phyloP scores from a whole-genome alignment of 2,797 vertebrate genomes.

The Eleutherodactylus coqui region DNA sequence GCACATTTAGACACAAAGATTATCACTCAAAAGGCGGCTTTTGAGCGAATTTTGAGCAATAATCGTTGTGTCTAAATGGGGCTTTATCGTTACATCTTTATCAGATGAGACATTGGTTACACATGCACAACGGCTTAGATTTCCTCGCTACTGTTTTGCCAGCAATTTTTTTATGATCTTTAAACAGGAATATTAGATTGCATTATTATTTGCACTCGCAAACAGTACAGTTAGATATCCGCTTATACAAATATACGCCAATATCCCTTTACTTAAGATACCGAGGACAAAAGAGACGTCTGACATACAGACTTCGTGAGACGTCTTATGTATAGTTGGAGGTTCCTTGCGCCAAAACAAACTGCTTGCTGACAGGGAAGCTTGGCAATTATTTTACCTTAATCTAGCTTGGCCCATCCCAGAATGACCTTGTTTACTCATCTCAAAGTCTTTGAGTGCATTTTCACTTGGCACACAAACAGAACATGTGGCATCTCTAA shows the following conservation, averaged over 20 bases:
- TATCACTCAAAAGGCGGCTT: no score
- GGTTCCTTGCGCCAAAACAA: constrained; percentile 74
- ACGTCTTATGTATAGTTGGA: constrained; percentile 70
- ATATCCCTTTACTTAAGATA: constrained; percentile 67
- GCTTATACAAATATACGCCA: constrained; percentile 15
- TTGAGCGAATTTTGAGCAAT: no score
- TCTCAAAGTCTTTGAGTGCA: constrained; percentile 73
- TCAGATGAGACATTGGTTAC: background rate
- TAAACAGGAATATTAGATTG: constrained; percentile 25
- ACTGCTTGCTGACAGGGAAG: constrained; percentile 74
- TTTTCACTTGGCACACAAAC: constrained; percentile 75
- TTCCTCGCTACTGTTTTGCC: constrained; percentile 3
- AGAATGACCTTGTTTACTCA: constrained; percentile 79
- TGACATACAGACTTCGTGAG: constrained; percentile 71
- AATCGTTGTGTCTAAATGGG: no score
- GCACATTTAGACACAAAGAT: no score
- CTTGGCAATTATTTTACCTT: constrained; percentile 76
- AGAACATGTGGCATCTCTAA: constrained; percentile 73
- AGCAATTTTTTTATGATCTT: constrained; percentile 15
- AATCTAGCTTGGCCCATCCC: constrained; percentile 75
- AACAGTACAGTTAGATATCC: constrained; percentile 31
- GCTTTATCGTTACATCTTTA: background rate
- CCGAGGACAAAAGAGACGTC: constrained; percentile 74
- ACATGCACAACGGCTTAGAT: background rate
- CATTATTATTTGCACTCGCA: constrained; percentile 36